Base-by-base conservation (phyloP, 2,113 vertebrate genomes). In the Pangasianodon gigas region DNA sequence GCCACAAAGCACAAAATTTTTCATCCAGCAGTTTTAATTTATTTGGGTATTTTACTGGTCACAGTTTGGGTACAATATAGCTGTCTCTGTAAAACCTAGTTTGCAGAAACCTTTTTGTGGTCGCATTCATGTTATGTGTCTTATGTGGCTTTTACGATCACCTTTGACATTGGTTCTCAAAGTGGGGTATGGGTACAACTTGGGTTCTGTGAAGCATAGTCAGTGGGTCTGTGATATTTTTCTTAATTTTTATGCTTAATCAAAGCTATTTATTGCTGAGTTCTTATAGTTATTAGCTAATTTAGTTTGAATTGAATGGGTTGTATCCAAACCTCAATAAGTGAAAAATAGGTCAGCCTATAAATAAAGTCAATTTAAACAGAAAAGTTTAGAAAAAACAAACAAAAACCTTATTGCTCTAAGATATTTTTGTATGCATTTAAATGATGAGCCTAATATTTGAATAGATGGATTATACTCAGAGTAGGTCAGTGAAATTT, bases 271-370 rank as follows among this genome's bases (percentile, higher is more conserved):
- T 56, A n/a, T 52, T 24, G 19, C 24, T 60, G 0, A 24, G 1
- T 54, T 83, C 14, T 83, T 56, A 81, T 52, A 52, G 4, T 79
- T 79, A 21, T 80, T 81, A 24, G 48, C 79, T 81, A 52, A 81
- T 81, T 52, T n/a, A 9, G 48, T 6, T 44, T 79, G n/a, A 71
- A 71, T 32, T n/a, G 2, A 67, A 21, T 67, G 11, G 18, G 16
- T 75, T 75, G 74, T 74, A 74, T 75, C 37, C 37, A 41, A 75
- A 75, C 16, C 41, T 77, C 74, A 77, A 46, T 77, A 24, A 77
- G 1, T 77, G 32, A 60, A 77, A 44, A 24, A 44, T 24, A 77
- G 3, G 6, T 46, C 21, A 26, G 74, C 3, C 41, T 9, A 11
- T 77, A 75, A 71, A 37, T 37, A 37, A 37, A 24, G 14, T 51